These are phyloP conservation scores for Osmoderma eremita DNA, from an alignment of 2,888 invertebrate genomes.

Conservation along the genomic window DNA sequence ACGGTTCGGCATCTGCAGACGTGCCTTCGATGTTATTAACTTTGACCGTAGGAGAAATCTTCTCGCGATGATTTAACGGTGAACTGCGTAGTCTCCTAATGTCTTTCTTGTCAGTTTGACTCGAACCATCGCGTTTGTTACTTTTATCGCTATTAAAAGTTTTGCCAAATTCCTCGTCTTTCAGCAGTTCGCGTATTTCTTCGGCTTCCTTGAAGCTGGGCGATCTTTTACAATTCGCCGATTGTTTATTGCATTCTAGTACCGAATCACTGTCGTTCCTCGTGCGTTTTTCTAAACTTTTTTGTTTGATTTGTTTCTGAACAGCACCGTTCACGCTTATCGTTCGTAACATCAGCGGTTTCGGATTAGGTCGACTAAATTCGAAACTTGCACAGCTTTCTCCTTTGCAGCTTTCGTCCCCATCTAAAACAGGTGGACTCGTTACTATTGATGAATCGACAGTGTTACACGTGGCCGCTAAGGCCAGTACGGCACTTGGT, in stretches of 20 bases:
- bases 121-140: slow-evolving; percentile 71
- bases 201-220: slow-evolving; percentile 64
- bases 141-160: slow-evolving; percentile 68
- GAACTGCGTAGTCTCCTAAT: slow-evolving; percentile 66
- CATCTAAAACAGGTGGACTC: slow-evolving; percentile 69
- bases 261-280: slow-evolving; percentile 61
- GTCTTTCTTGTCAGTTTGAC: slow-evolving; percentile 75
- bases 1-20: slow-evolving; percentile 68
- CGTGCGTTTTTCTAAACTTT: slow-evolving; percentile 59
- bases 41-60: slow-evolving; percentile 55
- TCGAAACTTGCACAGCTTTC: slow-evolving; percentile 75
- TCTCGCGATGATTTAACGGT: slow-evolving; percentile 65
- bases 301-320: slow-evolving; percentile 53
- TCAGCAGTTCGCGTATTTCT: slow-evolving; percentile 59
- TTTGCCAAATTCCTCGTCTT: slow-evolving; percentile 64
- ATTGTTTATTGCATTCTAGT: slow-evolving; percentile 62
- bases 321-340: slow-evolving; percentile 55
- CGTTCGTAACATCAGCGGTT: slow-evolving; percentile 57
- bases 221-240: slow-evolving; percentile 61
- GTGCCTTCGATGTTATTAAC: slow-evolving; percentile 66
- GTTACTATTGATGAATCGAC: slow-evolving; percentile 65
- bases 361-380: slow-evolving; percentile 64
- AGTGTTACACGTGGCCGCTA: slow-evolving; percentile 64
- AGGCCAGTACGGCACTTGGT: slow-evolving; percentile 69
- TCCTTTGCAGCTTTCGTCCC: slow-evolving; percentile 71